phyloP scores from a whole-genome alignment of 1,140 invertebrate species.

The Octopus bimaculoides region DNA sequence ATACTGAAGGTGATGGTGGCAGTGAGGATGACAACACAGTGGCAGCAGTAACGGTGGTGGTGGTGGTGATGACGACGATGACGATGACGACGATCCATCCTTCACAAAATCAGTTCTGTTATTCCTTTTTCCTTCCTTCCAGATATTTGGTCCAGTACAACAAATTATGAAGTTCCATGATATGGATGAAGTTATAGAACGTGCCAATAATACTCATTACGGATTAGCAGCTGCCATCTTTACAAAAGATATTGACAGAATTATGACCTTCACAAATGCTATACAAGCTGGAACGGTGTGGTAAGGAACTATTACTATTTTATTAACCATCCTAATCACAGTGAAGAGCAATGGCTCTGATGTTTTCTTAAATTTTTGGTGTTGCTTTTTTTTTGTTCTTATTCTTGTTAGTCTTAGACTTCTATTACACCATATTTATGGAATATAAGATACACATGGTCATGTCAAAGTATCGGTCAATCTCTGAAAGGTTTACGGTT shows the following conservation, averaged over 20 bases:
- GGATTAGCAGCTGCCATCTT: slow-evolving; percentile 85
- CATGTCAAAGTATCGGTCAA: too few relatives aligned
- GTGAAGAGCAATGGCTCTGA: not conserved
- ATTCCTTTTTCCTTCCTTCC: slow-evolving; percentile 18
- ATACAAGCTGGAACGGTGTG: slow-evolving; percentile 86
- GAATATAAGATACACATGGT: too few relatives aligned
- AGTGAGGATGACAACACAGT: not conserved
- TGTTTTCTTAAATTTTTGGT: not conserved
- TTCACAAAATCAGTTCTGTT: not conserved
- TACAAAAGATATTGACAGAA: slow-evolving; percentile 81
- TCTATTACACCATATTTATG: too few relatives aligned
- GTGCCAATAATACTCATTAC: slow-evolving; percentile 83
- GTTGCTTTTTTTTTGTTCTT: too few relatives aligned
- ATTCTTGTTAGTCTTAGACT: not conserved
- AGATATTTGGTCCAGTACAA: slow-evolving; percentile 94
- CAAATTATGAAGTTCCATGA: slow-evolving; percentile 84
- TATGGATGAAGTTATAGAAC: slow-evolving; percentile 83
- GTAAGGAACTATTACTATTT: slow-evolving; percentile 55
- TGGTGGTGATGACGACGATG: too few relatives aligned
- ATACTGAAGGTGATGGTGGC: too few relatives aligned
- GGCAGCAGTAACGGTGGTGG: too few relatives aligned
- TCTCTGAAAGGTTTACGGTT: too few relatives aligned
- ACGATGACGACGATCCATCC: too few relatives aligned
- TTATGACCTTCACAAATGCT: slow-evolving; percentile 42
- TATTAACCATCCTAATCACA: too few relatives aligned